phyloP scores from a whole-genome alignment of 1,140 invertebrate species.

The Delia radicum region DNA sequence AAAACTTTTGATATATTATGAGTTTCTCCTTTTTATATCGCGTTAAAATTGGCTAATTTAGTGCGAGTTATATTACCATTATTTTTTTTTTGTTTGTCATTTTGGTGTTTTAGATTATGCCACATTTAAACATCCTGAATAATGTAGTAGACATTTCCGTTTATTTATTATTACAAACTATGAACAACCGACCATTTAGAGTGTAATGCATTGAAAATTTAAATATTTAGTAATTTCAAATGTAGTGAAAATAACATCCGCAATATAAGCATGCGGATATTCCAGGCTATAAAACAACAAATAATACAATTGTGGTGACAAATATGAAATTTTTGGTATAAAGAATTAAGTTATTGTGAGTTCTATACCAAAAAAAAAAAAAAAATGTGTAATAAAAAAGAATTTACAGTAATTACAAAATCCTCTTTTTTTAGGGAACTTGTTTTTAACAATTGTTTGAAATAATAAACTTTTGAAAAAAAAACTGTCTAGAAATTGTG shows the following conservation, averaged over 20 bases:
- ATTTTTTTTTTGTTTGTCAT: background rate
- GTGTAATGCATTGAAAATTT: background rate
- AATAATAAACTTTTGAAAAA: background rate
- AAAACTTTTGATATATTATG: too few species aligned
- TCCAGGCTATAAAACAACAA: background rate
- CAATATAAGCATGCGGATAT: background rate
- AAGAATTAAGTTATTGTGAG: background rate
- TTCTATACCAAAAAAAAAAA: background rate
- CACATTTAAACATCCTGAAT: background rate
- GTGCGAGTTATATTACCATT: background rate
- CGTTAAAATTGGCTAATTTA: slow-evolving; percentile 1
- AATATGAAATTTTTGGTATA: background rate
- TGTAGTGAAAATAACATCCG: background rate
- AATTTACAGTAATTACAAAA: background rate
- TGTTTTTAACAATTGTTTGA: background rate
- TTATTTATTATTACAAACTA: background rate
- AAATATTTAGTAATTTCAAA: background rate
- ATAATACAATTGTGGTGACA: background rate
- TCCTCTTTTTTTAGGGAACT: background rate
- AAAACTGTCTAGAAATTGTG: background rate
- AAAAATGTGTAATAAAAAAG: background rate
- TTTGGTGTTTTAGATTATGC: background rate
- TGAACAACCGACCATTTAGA: background rate
- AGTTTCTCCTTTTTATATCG: too few species aligned
- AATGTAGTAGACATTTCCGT: background rate